These are phyloP conservation scores for Dasysyrphus tricinctus DNA, from an alignment of 2,888 invertebrate genomes.

Conservation along the genomic window DNA sequence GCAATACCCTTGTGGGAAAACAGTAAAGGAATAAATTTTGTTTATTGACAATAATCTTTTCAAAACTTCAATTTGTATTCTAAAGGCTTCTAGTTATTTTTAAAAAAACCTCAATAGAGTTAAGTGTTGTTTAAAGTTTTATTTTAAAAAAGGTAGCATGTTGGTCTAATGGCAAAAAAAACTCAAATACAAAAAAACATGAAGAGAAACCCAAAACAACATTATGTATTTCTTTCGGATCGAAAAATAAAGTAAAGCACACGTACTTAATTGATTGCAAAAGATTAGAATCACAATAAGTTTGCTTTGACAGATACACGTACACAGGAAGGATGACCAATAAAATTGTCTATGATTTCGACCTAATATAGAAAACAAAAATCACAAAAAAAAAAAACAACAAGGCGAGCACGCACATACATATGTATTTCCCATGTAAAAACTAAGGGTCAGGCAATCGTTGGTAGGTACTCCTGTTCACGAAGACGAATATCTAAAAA, in stretches of 20 bases:
- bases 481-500: background rate
- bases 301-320: conserved; percentile 44
- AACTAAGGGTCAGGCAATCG: conserved; percentile 27
- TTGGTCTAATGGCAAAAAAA: background rate
- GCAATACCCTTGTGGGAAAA: too few relatives aligned
- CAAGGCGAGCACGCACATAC: conserved; percentile 26
- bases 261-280: conserved; percentile 30
- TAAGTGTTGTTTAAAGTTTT: background rate
- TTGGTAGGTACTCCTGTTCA: conserved; percentile 1
- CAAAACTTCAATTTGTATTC: too few relatives aligned
- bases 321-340: conserved; percentile 48
- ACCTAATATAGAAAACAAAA: conserved; percentile 3
- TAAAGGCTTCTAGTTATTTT: too few relatives aligned
- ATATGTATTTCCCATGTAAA: background rate
- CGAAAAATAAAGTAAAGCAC: conserved; percentile 6
- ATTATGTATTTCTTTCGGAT: conserved; percentile 6
- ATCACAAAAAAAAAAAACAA: background rate
- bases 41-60: too few relatives aligned
- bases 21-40: too few relatives aligned
- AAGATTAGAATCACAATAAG: conserved; percentile 41
- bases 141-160: conserved; percentile 5
- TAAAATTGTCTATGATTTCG: conserved; percentile 41
- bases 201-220: background rate
- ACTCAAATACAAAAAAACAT: background rate
- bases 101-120: background rate